Evolutionary conservation across 2,888 invertebrate genomes (phyloP).

Genomic region (Hydrotaea diabolus): DNA sequence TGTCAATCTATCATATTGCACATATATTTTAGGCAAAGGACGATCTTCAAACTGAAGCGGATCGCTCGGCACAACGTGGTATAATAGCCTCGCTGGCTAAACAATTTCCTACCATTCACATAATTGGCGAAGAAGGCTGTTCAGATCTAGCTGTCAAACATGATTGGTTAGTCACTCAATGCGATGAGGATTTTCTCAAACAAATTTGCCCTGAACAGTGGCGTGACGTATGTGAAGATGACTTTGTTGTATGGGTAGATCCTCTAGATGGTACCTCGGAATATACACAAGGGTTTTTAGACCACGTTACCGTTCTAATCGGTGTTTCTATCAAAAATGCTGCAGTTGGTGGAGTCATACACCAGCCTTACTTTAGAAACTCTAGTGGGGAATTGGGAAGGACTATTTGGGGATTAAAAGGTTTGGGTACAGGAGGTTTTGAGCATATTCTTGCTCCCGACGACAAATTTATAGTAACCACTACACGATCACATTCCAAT

Average conservation of each 20-base stretch:
- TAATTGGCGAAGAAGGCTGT: conserved; percentile 95
- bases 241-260: conserved; percentile 98
- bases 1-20: neutral
- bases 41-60: conserved; percentile 99
- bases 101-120: conserved; percentile 90
- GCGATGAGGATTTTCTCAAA: conserved; percentile 85
- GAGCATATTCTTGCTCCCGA: conserved; percentile 76
- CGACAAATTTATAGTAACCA: conserved; percentile 88
- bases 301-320: conserved; percentile 98
- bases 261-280: conserved; percentile 99
- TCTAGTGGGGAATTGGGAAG: conserved; percentile 85
- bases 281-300: conserved; percentile 95
- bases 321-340: conserved; percentile 94
- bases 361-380: conserved; percentile 94
- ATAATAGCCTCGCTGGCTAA: conserved; percentile 93
- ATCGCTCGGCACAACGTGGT: conserved; percentile 95
- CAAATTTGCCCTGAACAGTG: conserved; percentile 87
- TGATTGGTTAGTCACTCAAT: conserved; percentile 89
- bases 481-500: conserved; percentile 92
- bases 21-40: conserved; percentile 85
- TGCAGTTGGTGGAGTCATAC: conserved; percentile 97
- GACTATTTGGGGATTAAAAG: conserved; percentile 96
- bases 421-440: conserved; percentile 84
- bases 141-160: conserved; percentile 82
- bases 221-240: conserved; percentile 86